phyloP scores from a whole-genome alignment of 2,113 vertebrate genomes.

The Ceyx melanurus region DNA sequence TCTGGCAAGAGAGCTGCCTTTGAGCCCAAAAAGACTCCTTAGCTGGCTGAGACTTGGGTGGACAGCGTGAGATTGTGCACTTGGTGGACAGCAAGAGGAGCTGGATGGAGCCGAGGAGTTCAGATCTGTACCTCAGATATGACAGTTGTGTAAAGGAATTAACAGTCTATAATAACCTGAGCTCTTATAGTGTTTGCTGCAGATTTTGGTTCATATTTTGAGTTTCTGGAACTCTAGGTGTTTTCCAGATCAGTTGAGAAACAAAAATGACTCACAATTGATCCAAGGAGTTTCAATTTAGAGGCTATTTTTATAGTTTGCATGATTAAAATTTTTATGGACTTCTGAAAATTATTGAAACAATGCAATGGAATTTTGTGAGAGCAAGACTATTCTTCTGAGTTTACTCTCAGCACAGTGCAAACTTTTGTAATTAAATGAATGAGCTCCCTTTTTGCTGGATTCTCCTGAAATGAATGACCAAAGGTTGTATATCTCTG shows the following conservation, averaged over 20 bases:
- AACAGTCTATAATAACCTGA: background rate
- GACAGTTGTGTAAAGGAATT: background rate
- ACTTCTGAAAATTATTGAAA: background rate
- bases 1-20: background rate
- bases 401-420: background rate
- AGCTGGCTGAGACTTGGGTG: background rate
- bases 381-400: background rate
- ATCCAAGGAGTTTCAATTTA: background rate
- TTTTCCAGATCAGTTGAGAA: background rate
- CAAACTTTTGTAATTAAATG: background rate
- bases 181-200: background rate
- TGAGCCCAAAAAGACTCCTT: background rate
- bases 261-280: background rate
- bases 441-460: background rate
- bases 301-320: background rate
- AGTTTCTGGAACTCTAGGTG: background rate
- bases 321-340: background rate
- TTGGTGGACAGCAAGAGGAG: background rate
- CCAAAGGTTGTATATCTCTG: background rate
- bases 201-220: background rate
- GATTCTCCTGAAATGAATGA: background rate
- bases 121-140: background rate
- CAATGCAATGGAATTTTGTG: background rate
- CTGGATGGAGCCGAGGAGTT: background rate
- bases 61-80: background rate